Evolutionary conservation across 2,797 vertebrate genomes (phyloP).

Genomic region (Syngnathus acus): DNA sequence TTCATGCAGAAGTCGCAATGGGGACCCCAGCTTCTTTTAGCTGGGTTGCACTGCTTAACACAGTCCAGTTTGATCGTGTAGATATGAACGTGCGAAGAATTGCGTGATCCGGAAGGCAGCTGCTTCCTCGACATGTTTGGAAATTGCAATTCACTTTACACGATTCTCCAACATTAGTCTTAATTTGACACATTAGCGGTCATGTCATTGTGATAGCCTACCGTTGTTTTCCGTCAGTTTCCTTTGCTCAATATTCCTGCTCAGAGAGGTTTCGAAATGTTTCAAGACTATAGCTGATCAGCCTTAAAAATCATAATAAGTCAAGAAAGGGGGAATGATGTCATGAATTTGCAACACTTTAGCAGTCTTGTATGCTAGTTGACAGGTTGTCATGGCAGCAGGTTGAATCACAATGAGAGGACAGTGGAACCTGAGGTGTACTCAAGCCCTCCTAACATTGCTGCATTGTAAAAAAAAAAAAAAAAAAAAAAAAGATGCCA

Average conservation of each 20-base stretch:
- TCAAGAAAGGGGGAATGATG: not conserved
- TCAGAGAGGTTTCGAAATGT: not conserved
- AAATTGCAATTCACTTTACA: not conserved
- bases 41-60: not conserved
- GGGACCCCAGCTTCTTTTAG: not conserved
- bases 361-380: too few relatives aligned
- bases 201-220: not conserved
- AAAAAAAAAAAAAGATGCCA: too few relatives aligned
- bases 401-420: not conserved
- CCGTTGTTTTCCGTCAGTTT: not conserved
- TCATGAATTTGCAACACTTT: not conserved
- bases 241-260: not conserved
- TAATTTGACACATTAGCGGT: not conserved
- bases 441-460: not conserved
- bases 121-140: not conserved
- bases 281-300: not conserved
- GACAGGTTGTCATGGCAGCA: not conserved
- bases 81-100: not conserved
- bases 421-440: not conserved
- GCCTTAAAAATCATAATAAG: not conserved
- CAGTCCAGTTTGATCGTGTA: not conserved
- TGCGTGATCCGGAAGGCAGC: not conserved
- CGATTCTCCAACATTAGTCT: not conserved
- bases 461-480: not conserved
- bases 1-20: not conserved